Percentiles rank a stretch among this genome's conserved stretches.
Evolutionary conservation across 2,113 vertebrate species (phyloP).

Genomic region (Megaptera novaeangliae): DNA sequence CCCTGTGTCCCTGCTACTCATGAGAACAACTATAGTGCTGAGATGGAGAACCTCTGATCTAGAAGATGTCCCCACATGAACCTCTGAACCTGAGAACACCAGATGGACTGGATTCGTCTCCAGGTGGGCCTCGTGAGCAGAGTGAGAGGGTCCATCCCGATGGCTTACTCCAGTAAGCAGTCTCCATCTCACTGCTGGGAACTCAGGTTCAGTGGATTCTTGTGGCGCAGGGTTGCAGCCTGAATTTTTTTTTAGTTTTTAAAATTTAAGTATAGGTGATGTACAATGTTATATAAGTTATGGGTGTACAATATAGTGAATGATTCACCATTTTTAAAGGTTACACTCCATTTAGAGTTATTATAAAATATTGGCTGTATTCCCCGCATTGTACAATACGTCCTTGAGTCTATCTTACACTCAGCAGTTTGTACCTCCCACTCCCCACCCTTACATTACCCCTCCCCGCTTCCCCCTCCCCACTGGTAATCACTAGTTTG

Average conservation of each 20-base stretch:
- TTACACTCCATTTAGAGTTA: background rate
- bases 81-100: background rate
- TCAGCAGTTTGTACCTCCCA: fast-evolving
- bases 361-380: background rate
- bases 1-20: background rate
- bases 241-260: background rate
- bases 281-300: background rate
- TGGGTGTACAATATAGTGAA: no score
- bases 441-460: background rate
- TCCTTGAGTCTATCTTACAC: background rate
- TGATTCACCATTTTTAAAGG: background rate
- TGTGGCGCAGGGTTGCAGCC: background rate
- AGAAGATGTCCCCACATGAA: background rate
- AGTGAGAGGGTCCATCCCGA: background rate
- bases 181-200: background rate
- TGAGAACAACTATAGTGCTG: background rate
- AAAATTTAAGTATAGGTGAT: background rate
- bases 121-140: background rate
- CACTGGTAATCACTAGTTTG: background rate
- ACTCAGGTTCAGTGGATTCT: background rate
- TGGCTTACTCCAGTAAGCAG: background rate
- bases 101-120: background rate
- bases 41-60: background rate
- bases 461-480: background rate
- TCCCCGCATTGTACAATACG: background rate